Evolutionary conservation across 2,113 vertebrate species (phyloP), one percentile per base, ranked within the genome.

Genomic region (Boulengeromyrus knoepffleri): DNA sequence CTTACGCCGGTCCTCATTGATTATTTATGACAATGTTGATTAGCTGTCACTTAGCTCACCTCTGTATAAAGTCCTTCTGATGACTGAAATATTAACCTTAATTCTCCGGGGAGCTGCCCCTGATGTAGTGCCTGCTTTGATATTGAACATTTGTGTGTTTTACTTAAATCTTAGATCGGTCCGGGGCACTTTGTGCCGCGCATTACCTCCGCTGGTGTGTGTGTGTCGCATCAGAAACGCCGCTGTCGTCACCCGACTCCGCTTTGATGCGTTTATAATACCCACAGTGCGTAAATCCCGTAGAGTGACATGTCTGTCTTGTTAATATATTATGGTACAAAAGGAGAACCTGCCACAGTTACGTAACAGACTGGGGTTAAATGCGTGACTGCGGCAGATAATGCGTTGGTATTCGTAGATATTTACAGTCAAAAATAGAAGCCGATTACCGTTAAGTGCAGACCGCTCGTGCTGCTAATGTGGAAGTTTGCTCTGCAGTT

Each of bases 1-100:
- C 83, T 49, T 39, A 52, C n/a, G 86, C 90, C 88, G 13, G 56
- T 77, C 36, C 95, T 95, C 96, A 96, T 96, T 95, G 96, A 96
- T 96, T 96, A 96, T 96, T 96, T 96, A 96, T 96, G 95, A 96
- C 96, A 95, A 95, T 96, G 96, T 96, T 96, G 96, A 96, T 96
- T 96, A 96, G 96, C 96, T 96, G 96, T 96, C 96, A 96, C 95
- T 96, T 96, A 95, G 94, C 95, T 94, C 93, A 92, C 94, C 94
- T 93, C 93, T 92, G 94, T 94, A 95, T 95, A 96, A 96, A 96
- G 94, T 96, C 94, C 95, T 94, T 95, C 95, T 96, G 95, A 96
- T 95, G 95, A 96, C 93, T 94, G 95, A 95, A 96, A 95, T 96
- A 96, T 96, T 96, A 95, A 95, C 94, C 94, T 94, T 95, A 93